phyloP scores from a whole-genome alignment of 2,888 invertebrate genomes.

The Falcaria lacertinaria region DNA sequence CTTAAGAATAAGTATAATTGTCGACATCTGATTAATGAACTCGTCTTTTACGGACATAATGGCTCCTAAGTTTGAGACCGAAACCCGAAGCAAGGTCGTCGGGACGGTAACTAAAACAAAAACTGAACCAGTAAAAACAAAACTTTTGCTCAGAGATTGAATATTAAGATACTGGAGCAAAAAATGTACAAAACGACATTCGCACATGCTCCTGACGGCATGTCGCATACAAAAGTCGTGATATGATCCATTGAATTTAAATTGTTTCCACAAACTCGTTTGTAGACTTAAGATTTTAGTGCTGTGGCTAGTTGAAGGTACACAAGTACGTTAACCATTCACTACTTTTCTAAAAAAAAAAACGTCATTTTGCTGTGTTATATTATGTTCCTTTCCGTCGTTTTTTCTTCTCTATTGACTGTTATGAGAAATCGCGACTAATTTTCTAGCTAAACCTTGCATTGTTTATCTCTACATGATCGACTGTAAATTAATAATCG shows the following conservation, averaged over 20 bases:
- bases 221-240: neutral
- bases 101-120: conserved; percentile 18
- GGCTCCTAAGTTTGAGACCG: conserved; percentile 29
- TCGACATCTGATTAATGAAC: neutral
- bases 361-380: too few relatives aligned
- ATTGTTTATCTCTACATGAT: too few relatives aligned
- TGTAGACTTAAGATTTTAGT: too few relatives aligned
- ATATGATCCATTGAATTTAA: neutral
- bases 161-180: conserved; percentile 18
- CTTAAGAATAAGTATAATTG: neutral
- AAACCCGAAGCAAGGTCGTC: conserved; percentile 34
- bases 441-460: too few relatives aligned
- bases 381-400: too few relatives aligned
- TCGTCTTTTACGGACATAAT: neutral
- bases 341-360: too few relatives aligned
- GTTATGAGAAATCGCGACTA: too few relatives aligned
- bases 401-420: too few relatives aligned
- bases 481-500: too few relatives aligned
- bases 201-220: conserved; percentile 1
- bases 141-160: conserved; percentile 19
- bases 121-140: conserved; percentile 11
- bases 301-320: too few relatives aligned
- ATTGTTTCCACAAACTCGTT: neutral
- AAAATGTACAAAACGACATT: conserved; percentile 8
- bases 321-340: too few relatives aligned